Percentiles rank a stretch among this genome's conserved stretches.
Conservation (phyloP, 2,888 invertebrate species). For the Amphimallon solstitiale region DNA sequence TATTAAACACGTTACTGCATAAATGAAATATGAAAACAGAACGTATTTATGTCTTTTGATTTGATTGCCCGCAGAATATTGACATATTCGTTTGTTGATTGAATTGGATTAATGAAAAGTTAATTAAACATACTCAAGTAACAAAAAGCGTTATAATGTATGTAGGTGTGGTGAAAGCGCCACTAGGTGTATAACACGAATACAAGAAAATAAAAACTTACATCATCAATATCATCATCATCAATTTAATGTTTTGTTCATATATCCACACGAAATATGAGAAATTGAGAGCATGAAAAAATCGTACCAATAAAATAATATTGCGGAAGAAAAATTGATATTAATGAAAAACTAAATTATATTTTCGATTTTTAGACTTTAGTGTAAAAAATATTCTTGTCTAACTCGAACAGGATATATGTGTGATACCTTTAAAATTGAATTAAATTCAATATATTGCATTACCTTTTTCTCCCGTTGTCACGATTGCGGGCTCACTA, state of each 20-base stretch:
- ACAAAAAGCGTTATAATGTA: conserved; percentile 31
- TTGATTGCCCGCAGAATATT: too few species aligned
- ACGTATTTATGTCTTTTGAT: too few species aligned
- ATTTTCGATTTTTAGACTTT: too few species aligned
- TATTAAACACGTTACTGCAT: too few species aligned
- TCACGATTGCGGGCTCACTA: conserved; percentile 88
- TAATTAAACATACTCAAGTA: conserved; percentile 25
- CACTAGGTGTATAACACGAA: conserved; percentile 53
- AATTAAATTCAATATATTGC: background rate
- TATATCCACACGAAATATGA: conserved; percentile 52
- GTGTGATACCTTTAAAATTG: background rate
- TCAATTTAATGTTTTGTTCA: conserved; percentile 51
- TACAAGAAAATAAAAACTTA: conserved; percentile 58
- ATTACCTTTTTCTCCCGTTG: conserved; percentile 96
- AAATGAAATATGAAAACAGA: too few species aligned
- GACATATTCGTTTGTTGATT: too few species aligned
- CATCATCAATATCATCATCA: conserved; percentile 45
- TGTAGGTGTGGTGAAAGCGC: conserved; percentile 43
- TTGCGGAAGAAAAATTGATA: conserved; percentile 4
- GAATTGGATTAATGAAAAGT: conserved; percentile 9
- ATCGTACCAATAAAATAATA: conserved; percentile 34
- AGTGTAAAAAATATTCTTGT: too few species aligned
- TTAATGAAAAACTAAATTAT: too few species aligned
- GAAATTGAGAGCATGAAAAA: conserved; percentile 57
- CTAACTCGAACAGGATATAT: too few species aligned